phyloP scores from a whole-genome alignment of 2,888 invertebrate species.

The Scotopteryx bipunctaria region DNA sequence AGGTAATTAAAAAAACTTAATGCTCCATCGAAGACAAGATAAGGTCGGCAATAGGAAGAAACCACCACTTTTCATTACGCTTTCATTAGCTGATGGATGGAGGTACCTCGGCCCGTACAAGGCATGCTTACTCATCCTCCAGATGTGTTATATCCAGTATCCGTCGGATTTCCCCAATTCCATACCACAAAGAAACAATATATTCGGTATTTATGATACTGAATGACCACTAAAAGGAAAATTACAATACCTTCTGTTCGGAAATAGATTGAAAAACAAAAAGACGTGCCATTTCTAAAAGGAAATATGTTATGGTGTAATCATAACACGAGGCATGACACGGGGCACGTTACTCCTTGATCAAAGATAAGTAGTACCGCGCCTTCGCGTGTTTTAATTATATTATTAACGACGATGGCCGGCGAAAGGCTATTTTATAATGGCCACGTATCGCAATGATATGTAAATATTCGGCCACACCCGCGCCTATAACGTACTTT shows the following conservation, averaged over 20 bases:
- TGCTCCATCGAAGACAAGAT: constrained; percentile 80
- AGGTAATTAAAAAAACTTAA: constrained; percentile 78
- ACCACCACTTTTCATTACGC: constrained; percentile 78
- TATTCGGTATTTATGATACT: constrained; percentile 8
- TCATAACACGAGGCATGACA: constrained; percentile 37
- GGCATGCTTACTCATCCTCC: constrained; percentile 12
- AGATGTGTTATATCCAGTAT: no score
- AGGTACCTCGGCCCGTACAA: background rate
- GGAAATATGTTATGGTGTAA: no score
- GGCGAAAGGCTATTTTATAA: constrained; percentile 80
- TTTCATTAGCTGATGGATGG: constrained; percentile 81
- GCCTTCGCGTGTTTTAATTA: constrained; percentile 82
- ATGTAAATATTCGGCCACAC: constrained; percentile 80
- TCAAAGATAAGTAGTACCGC: constrained; percentile 73
- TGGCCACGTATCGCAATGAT: constrained; percentile 80
- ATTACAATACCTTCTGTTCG: no score
- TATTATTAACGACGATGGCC: constrained; percentile 79
- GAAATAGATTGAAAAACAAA: no score
- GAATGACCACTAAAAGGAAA: no score
- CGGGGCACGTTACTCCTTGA: constrained; percentile 58
- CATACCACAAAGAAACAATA: constrained; percentile 1
- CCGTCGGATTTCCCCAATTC: constrained; percentile 13
- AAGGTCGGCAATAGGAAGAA: constrained; percentile 77
- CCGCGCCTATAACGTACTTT: constrained; percentile 62
- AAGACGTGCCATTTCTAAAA: no score